Evolutionary conservation across 2,888 invertebrate genomes (phyloP), one percentile per base, ranked within the genome.

Genomic region (Nasonovia ribisnigri): DNA sequence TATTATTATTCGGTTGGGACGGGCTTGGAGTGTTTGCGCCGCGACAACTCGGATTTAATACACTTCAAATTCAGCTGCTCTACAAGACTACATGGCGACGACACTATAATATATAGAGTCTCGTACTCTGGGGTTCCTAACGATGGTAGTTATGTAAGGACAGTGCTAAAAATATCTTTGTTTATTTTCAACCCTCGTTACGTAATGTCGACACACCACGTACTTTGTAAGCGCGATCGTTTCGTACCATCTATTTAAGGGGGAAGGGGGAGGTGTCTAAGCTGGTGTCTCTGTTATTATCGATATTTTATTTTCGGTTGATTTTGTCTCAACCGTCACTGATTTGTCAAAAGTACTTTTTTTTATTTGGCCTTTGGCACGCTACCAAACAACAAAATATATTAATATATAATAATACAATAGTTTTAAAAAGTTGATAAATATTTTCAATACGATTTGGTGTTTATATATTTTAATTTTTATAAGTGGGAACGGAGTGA

Each of bases 71-170:
- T 86, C 46, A 13, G 36, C 36, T 36, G 20, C 77, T 77, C 77
- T 77, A 77, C 77, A 77, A 36, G 36, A 67, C 67, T 36, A 77
- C 20, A 36, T 16, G 77, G 6, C 77, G 16, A 77, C 20, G 36
- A 77, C 36, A 77, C 77, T 36, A 36, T 77, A 77, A 20, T 77
- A 5, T 26, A 54, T 4, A 26, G 26, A 36, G 77, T 77, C 36
- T 36, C 16, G 36, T n/a, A n/a, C n/a, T n/a, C 36, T 4, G 8
- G 8, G 26, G 8, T 8, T 77, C 20, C 36, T 77, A 77, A 77
- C 77, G 36, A 77, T 77, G 77, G 77, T 77, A 77, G 77, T 77
- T 77, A 36, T 77, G 36, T 77, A 77, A 77, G 77, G 20, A 77
- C 20, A 36, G 77, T 20, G 24, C 20, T 16, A 16, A 67, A 67